Evolutionary conservation across 1,140 invertebrate genomes (phyloP).

Genomic region (Mylabris phalerata): DNA sequence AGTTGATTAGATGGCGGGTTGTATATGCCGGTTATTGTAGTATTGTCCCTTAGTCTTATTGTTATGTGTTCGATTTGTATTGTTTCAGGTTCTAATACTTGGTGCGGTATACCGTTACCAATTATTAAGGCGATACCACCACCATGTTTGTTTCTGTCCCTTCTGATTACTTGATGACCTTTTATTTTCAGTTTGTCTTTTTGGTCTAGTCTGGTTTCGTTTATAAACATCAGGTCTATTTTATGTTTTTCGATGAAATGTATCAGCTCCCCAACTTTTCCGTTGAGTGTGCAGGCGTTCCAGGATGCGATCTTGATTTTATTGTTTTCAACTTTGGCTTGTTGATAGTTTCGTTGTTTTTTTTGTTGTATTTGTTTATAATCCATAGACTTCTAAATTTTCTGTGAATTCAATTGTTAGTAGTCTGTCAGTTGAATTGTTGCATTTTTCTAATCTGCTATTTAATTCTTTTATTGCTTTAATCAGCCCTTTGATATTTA

Average conservation of each 20-base stretch:
- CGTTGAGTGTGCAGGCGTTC: not conserved
- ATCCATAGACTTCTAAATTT: too few species aligned
- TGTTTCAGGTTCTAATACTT: too few species aligned
- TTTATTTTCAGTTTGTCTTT: constrained; percentile 1
- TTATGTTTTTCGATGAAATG: not conserved
- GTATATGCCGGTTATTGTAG: not conserved
- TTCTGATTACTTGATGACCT: not conserved
- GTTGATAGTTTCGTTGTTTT: too few species aligned
- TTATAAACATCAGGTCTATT: not conserved
- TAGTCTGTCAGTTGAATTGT: too few species aligned
- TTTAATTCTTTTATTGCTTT: too few species aligned
- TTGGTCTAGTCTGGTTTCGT: not conserved
- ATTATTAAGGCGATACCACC: not conserved
- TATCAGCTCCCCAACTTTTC: not conserved
- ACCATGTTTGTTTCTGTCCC: not conserved
- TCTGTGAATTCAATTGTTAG: too few species aligned
- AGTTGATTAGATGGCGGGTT: not conserved
- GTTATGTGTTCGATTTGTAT: not conserved
- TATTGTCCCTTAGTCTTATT: not conserved
- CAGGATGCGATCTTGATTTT: not conserved
- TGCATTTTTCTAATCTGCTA: too few species aligned
- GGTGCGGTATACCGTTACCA: not conserved
- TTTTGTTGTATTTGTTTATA: too few species aligned
- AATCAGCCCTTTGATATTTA: too few species aligned
- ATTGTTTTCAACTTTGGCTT: not conserved